phyloP scores from a whole-genome alignment of 1,140 invertebrate species.

The Bathynomus jamesi region DNA sequence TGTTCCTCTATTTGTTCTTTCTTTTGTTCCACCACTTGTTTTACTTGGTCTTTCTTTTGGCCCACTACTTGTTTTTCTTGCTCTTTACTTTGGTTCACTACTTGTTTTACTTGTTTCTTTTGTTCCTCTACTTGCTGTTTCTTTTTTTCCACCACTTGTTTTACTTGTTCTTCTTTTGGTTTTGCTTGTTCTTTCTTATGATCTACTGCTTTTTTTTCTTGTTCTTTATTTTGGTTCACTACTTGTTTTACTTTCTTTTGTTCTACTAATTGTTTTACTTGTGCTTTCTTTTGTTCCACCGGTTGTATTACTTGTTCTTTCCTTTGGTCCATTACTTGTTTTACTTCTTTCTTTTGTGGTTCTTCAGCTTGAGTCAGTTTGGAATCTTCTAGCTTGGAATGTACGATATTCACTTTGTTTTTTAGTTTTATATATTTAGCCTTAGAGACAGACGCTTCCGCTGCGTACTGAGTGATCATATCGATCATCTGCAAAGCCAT shows the following conservation, averaged over 20 bases:
- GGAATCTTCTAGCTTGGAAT: too few species aligned
- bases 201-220: background rate
- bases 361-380: background rate
- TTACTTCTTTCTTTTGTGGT: background rate
- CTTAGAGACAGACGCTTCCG: background rate
- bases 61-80: background rate
- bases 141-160: background rate
- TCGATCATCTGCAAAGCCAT: constrained; percentile 50
- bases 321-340: background rate
- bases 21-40: background rate
- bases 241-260: background rate
- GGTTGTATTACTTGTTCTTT: background rate
- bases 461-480: constrained; percentile 44
- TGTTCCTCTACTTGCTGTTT: background rate
- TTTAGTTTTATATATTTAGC: background rate
- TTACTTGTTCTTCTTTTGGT: background rate
- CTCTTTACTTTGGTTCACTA: background rate
- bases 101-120: background rate
- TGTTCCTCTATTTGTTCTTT: background rate
- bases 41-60: background rate
- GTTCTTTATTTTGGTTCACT: background rate
- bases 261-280: background rate
- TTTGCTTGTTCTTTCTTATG: background rate
- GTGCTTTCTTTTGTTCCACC: background rate
- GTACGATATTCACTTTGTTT: too few species aligned